phyloP scores from a whole-genome alignment of 2,888 invertebrate genomes.

The Cordilura impudica region DNA sequence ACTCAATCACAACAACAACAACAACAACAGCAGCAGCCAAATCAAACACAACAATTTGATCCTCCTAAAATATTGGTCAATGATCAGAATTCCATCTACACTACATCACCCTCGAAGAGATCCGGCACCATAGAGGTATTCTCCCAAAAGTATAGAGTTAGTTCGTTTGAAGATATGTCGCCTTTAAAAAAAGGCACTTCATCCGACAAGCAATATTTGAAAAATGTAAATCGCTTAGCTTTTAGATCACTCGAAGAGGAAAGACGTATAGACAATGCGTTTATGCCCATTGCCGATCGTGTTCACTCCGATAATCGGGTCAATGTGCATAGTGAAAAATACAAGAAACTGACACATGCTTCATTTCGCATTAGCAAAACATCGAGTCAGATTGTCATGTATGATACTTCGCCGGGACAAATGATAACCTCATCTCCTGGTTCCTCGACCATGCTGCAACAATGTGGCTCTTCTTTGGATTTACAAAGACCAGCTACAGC shows the following conservation, averaged over 20 bases:
- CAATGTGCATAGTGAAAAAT: slow-evolving; percentile 76
- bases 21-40: slow-evolving; percentile 47
- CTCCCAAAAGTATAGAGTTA: slow-evolving; percentile 78
- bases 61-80: slow-evolving; percentile 78
- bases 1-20: slow-evolving; percentile 52
- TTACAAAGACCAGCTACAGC: slow-evolving; percentile 71
- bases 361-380: slow-evolving; percentile 77
- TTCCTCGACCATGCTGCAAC: slow-evolving; percentile 64
- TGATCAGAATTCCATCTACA: slow-evolving; percentile 78
- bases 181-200: slow-evolving; percentile 68
- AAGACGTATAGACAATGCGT: slow-evolving; percentile 77
- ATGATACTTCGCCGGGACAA: slow-evolving; percentile 64
- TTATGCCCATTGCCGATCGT: slow-evolving; percentile 76
- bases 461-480: slow-evolving; percentile 65
- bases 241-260: slow-evolving; percentile 78
- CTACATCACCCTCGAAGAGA: slow-evolving; percentile 78
- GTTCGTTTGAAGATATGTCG: slow-evolving; percentile 78
- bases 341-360: slow-evolving; percentile 77
- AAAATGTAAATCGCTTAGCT: slow-evolving; percentile 75
- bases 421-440: slow-evolving; percentile 58
- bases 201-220: slow-evolving; percentile 70
- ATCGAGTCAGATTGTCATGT: slow-evolving; percentile 67
- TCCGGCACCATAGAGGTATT: slow-evolving; percentile 78
- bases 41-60: slow-evolving; percentile 74
- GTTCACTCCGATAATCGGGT: slow-evolving; percentile 77